Base-by-base conservation (phyloP, 2,888 invertebrate species). In the Crossocerus cetratus region DNA sequence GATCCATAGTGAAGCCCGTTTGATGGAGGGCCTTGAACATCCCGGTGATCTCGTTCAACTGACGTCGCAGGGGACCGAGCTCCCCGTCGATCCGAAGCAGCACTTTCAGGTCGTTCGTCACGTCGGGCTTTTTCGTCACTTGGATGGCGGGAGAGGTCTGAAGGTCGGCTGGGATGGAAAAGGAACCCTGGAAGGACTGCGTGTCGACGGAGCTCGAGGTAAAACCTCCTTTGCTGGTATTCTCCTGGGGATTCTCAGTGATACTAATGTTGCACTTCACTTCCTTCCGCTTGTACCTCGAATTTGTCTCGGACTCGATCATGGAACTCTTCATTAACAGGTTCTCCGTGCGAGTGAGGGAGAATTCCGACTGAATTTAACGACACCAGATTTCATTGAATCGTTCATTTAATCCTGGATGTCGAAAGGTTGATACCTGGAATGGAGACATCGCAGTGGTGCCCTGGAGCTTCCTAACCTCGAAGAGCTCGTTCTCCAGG, bases 51-150 rank as follows among this genome's bases (percentile, higher is more conserved):
- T 84, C 81, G 72, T 75, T 85, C 45, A 86, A 71, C 53, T 83
- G 74, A 16, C 72, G 77, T 53, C 73, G 78, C 16, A 86, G 66
- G 0, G 85, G 86, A 0, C 76, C 69, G 1, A 87, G 61, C 62
- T 86, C 87, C 14, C 74, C 69, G 11, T 84, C 81, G 64, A 86
- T 86, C 45, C 82, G 81, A 44, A 76, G 65, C 18, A 83, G 66
- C 0, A 82, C 72, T 14, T 78, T 72, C 20, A 76, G 58, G 54
- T 84, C 83, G 18, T 75, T 78, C 2, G 62, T 42, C 3, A 72
- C 13, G 0, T 70, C 59, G 5, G 73, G 69, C 32, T 73, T 70
- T 32, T 5, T 32, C 32, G 5, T 32, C 8, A 32, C 1, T 3
- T 32, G 5, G 32, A 5, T 2, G 32, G 5, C 32, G 60, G 4